Evolutionary conservation across 2,113 vertebrate genomes (phyloP), one percentile per base, ranked within the genome.

Genomic region (Canis aureus): DNA sequence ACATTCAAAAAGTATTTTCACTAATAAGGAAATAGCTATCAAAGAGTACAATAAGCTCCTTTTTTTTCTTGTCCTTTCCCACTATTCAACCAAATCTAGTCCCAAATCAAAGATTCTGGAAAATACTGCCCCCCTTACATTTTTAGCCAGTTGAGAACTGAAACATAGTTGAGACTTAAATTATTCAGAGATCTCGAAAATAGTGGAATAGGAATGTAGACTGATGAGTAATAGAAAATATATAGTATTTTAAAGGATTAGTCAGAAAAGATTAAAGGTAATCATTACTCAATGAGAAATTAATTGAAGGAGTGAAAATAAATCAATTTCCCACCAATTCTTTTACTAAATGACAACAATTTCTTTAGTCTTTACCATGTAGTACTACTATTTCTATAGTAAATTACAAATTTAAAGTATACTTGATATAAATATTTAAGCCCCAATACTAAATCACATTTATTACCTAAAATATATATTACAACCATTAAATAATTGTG

Each of bases 401-500:
- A 60, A 59, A 93, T 60, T 86, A 66, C 4, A 91, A 67, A 73
- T 91, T 74, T 66, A 57, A 0, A 81, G 7, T 29, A 35, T 59
- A 62, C 35, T 84, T 74, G 11, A 79, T 51, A 35, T 55, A 88
- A 80, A 95, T 76, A 91, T 82, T 80, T 74, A 91, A 89, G 78
- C 6, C 8, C 5, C 1, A 93, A 49, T 53, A 69, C 29, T 53
- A 96, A 97, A 59, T 27, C 8, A 76, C 59, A 12, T 69, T 59
- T 96, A 83, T 64, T 55, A 85, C 22, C 25, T n/a, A 95, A 93
- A 78, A 57, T 83, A 35, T 10, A 73, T 78, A 19, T 67, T 59
- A 22, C 81, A 78, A 49, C 88, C 0, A 66, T 5, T 87, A 95
- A 89, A 74, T 73, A 66, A 78, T 66, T 93, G 10, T 43, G n/a